These are phyloP conservation scores for Diplodus puntazzo DNA, from an alignment of 2,797 vertebrate species.

Conservation along the genomic window DNA sequence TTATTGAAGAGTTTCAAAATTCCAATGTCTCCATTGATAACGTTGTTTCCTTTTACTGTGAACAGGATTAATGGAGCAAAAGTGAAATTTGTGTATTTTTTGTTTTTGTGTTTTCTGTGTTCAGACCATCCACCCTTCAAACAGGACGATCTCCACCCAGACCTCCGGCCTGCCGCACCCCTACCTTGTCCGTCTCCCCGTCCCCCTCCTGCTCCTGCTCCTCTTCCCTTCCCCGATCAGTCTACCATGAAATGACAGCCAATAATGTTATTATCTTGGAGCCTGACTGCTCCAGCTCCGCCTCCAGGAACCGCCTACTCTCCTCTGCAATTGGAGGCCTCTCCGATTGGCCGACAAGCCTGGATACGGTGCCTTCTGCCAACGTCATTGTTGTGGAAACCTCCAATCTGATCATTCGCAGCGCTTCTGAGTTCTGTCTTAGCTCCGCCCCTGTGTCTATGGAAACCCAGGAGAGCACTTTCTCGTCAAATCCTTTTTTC, in stretches of 20 bases:
- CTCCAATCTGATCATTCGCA: slow-evolving; percentile 82
- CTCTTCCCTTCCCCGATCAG: slow-evolving; percentile 58
- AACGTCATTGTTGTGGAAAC: slow-evolving; percentile 81
- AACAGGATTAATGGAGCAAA: not conserved
- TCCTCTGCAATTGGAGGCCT: slow-evolving; percentile 61
- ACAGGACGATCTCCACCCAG: slow-evolving; percentile 68
- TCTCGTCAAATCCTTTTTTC: slow-evolving; percentile 82
- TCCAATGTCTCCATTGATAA: not conserved
- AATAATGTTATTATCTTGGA: slow-evolving; percentile 83
- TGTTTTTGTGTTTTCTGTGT: slow-evolving; percentile 15
- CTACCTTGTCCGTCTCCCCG: slow-evolving; percentile 74
- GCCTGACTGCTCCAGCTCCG: slow-evolving; percentile 65
- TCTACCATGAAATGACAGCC: slow-evolving; percentile 80
- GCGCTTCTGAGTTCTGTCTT: slow-evolving; percentile 82
- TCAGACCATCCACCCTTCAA: slow-evolving; percentile 65
- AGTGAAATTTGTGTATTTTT: not conserved
- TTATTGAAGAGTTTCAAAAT: too few species aligned
- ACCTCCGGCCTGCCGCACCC: slow-evolving; percentile 74
- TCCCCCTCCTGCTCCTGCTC: slow-evolving; percentile 67
- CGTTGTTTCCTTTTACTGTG: not conserved
- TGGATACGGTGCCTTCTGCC: slow-evolving; percentile 51
- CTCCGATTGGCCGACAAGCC: slow-evolving; percentile 60
- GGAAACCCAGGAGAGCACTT: slow-evolving; percentile 77
- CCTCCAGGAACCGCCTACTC: slow-evolving; percentile 66
- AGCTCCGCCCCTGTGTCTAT: slow-evolving; percentile 46